phyloP scores from a whole-genome alignment of 2,888 invertebrate genomes.

The Crossocerus cetratus region DNA sequence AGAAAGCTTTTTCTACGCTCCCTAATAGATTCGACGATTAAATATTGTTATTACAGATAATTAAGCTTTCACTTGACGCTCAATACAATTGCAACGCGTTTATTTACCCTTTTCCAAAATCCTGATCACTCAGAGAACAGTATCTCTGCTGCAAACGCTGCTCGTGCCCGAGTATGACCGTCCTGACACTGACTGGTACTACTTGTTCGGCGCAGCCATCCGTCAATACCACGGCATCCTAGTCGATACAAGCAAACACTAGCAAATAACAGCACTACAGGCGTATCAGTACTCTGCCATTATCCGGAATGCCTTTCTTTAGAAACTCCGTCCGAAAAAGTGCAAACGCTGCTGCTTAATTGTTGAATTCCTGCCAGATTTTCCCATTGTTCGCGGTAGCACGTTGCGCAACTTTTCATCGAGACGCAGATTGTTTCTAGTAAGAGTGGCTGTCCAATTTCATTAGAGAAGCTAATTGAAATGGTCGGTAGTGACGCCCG shows the following conservation, averaged over 20 bases:
- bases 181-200: constrained; percentile 67
- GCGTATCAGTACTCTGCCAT: constrained; percentile 21
- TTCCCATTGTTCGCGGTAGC: constrained; percentile 35
- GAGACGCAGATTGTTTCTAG: too few species aligned
- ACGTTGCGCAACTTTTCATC: too few species aligned
- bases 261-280: constrained; percentile 10
- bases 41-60: too few species aligned
- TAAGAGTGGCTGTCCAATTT: too few species aligned
- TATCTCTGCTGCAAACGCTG: not conserved
- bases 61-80: too few species aligned
- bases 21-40: too few species aligned
- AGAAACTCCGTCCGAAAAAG: constrained; percentile 28
- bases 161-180: constrained; percentile 49
- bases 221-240: constrained; percentile 55
- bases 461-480: too few species aligned
- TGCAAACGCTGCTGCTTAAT: constrained; percentile 37
- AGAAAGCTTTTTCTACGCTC: too few species aligned
- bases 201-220: constrained; percentile 51
- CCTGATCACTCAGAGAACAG: too few species aligned
- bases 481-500: too few species aligned
- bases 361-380: constrained; percentile 52
- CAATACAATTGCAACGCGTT: too few species aligned
- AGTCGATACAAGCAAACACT: constrained; percentile 47
- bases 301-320: constrained; percentile 39
- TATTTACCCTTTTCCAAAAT: too few species aligned